Percentiles rank a stretch among this genome's conserved stretches.
Evolutionary conservation across 2,113 vertebrate species (phyloP).

Genomic region (Platysteira castanea): DNA sequence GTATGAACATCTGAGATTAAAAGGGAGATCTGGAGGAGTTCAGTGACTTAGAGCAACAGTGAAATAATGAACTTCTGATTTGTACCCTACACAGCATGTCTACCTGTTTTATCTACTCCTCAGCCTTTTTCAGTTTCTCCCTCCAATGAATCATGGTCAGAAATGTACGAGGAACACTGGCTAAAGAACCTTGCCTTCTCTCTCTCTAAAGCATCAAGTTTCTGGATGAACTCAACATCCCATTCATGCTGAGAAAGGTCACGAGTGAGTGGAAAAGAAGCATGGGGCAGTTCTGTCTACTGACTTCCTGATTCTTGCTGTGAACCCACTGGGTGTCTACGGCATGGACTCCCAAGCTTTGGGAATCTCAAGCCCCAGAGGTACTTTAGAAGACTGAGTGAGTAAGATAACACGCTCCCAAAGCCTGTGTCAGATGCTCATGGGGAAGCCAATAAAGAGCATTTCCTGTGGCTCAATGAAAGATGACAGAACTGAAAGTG

Average conservation of each 20-base stretch:
- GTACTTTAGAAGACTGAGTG: background rate
- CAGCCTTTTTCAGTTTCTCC: background rate
- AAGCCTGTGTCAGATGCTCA: background rate
- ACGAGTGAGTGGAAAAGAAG: background rate
- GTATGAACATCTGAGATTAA: background rate
- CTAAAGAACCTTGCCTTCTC: background rate
- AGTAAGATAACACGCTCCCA: background rate
- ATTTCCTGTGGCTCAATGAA: background rate
- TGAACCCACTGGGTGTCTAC: background rate
- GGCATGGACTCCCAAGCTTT: too few species aligned
- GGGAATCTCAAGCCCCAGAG: background rate
- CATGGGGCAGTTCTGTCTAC: accelerated
- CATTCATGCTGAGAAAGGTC: background rate
- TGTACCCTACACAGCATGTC: background rate
- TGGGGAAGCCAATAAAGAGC: background rate
- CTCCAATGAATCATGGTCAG: background rate
- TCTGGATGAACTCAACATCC: background rate
- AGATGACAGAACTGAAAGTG: background rate
- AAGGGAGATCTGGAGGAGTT: background rate
- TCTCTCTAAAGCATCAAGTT: background rate
- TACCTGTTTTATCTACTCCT: background rate
- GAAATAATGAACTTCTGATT: background rate
- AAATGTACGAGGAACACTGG: background rate
- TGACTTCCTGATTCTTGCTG: background rate
- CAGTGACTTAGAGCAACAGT: background rate